Base-by-base conservation (phyloP, 2,797 vertebrate genomes). In the Rhabdophis nuchalis region DNA sequence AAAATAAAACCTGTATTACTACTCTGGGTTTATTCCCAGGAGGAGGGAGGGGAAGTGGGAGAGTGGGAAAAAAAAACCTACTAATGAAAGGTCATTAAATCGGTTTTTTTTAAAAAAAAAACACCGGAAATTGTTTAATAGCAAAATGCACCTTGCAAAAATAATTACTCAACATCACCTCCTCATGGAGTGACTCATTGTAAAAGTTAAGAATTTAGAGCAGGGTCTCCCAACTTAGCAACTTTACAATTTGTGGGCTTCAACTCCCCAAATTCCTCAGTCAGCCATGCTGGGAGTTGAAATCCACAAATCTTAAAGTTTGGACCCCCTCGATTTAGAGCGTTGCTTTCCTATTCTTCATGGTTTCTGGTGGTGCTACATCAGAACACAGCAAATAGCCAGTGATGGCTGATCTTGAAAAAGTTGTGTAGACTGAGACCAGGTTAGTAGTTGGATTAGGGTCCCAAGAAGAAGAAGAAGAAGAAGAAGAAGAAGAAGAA, bases 1-100 rank as follows among this genome's bases (percentile, higher is more conserved):
- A 92, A 60, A 93, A 90, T 90, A 93, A 93, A 93, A 93, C 56
- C 86, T 87, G 29, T 54, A 90, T 88, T 87, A 88, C 86, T 85
- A 46, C 86, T 88, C 87, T 88, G 16, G 53, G 46, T 27, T 41
- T 36, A 53, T 93, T 88, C 29, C 68, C 14, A 32, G 64, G 85
- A 29, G 64, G 77, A 41, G 36, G 36, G 50, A 52, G 5, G 41
- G 23, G 85, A 52, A 64, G 41, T 52, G 52, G 85, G 53, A 68
- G 14, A 64, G n/a, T n/a, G n/a, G 5, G 2, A 4, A 10, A 29
- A 77, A 60, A 87, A 50, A 3, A 0, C 7, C 18, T 9, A 9
- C 52, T 90, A 54, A 7, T 60, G 61, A 53, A 85, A 25, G 25
- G 60, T 87, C 46, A 82, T 88, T 90, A 77, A 20, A 72, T 87